Base-by-base conservation (phyloP, 2,888 invertebrate species). In the Lamproptera curius region DNA sequence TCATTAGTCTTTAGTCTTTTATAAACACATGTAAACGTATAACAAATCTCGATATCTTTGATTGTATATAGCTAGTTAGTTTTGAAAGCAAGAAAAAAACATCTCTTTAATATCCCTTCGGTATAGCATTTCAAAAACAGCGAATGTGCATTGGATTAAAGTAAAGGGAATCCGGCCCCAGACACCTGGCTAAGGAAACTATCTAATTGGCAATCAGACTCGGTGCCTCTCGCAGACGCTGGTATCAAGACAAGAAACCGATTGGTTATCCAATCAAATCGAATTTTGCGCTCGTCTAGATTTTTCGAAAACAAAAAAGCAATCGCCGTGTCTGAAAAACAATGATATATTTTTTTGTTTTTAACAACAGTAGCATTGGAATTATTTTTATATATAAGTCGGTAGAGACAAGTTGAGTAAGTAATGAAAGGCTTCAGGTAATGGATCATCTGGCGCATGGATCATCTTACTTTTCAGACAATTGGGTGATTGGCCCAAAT, bases 141-240 rank as follows among this genome's bases (percentile, higher is more conserved):
- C n/a, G 31, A 33, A 16, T n/a, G 15, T 37, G 23, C 13, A 16
- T 23, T 16, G 38, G 23, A 33, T 47, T 38, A n/a, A 37, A 38
- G 42, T 23, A 35, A 44, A 50, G 20, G 23, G 16, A 14, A 33
- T 39, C 2, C 55, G 53, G 53, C 61, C 59, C 56, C 58, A 62
- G 59, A 63, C 69, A 73, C 71, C 73, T 74, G 71, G 59, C 52
- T 56, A 56, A 58, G 55, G 51, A 49, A 51, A 46, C 57, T 55
- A 51, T 57, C 59, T 72, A 73, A 74, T 76, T 75, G 72, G 57
- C 70, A 74, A 73, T 76, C 73, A 72, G 67, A 69, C 67, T 68
- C 62, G 60, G 59, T 63, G 62, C 65, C 61, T 51, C 54, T 56
- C 54, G 42, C 42, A 35, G 16, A 53, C 42, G 39, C 16, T 42